Evolutionary conservation across 2,888 invertebrate species (phyloP).

Genomic region (Calameuta idolon): DNA sequence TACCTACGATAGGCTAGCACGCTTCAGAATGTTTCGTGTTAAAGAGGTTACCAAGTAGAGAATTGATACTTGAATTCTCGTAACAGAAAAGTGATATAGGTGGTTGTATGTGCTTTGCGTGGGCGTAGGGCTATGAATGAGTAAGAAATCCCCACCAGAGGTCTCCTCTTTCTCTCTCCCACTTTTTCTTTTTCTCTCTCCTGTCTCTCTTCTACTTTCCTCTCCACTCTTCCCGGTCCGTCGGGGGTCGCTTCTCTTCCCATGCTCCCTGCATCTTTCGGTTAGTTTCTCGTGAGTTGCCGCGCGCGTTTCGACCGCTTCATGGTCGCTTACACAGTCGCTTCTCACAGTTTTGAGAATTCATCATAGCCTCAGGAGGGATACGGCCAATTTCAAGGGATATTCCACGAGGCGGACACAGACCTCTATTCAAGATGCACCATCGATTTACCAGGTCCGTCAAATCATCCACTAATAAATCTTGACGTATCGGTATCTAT

Average conservation of each 20-base stretch:
- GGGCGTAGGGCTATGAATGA: constrained; percentile 49
- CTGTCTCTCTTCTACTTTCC: constrained; percentile 21
- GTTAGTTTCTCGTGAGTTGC: constrained; percentile 56
- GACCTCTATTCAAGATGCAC: constrained; percentile 40
- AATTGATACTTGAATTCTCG: not conserved
- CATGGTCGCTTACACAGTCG: constrained; percentile 16
- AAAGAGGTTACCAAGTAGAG: not conserved
- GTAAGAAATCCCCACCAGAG: constrained; percentile 48
- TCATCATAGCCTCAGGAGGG: not conserved
- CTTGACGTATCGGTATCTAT: not conserved
- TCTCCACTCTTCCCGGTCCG: constrained; percentile 40
- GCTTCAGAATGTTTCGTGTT: not conserved
- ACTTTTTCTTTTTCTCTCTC: constrained; percentile 13
- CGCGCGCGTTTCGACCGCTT: constrained; percentile 41
- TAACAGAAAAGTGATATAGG: not conserved
- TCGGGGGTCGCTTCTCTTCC: constrained; percentile 55
- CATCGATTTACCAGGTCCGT: constrained; percentile 49
- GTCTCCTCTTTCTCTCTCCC: constrained; percentile 2
- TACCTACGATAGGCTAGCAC: not conserved
- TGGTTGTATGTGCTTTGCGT: constrained; percentile 32
- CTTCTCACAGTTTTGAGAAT: constrained; percentile 1
- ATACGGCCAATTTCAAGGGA: constrained; percentile 4
- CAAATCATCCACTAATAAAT: constrained; percentile 8
- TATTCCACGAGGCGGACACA: constrained; percentile 4
- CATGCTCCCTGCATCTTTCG: constrained; percentile 51